Evolutionary conservation across 2,888 invertebrate species (phyloP), one percentile per base, ranked within the genome.

Genomic region (Sarcophaga subvicina): DNA sequence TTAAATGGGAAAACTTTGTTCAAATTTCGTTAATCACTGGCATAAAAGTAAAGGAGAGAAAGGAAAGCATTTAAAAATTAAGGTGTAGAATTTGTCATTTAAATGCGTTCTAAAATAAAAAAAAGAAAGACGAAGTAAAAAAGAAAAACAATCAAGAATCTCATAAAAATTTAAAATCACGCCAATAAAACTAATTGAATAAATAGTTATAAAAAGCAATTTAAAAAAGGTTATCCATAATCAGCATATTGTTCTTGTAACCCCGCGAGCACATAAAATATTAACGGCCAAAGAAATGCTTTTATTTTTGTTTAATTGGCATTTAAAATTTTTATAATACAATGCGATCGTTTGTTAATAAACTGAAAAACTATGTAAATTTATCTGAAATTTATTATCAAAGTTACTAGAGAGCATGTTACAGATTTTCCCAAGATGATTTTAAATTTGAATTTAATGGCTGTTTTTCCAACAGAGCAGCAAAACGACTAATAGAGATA

Each of bases 1-100:
- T 75, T 72, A 85, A 85, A 85, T 85, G 80, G 84, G 80, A 80
- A 80, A 85, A 71, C 71, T 85, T 85, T 85, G 80, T 80, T 63
- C 49, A 76, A 20, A 76, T 85, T 54, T 62, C 60, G 49, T 3
- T 17, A 22, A 47, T 71, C 70, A 76, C 12, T 54, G 0, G 14
- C 12, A 54, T 54, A 3, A 17, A 54, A 54, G 37, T 10, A 37
- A 37, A 37, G 8, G 8, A 49, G 4, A 4, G 17, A 63, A 75
- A 84, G 66, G 49, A 20, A 54, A 62, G 20, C 45, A 69, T 73
- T 83, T 80, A 59, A 72, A 37, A 75, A 75, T 63, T 37, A 84
- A 84, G 84, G 80, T 80, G 76, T 67, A 72, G 66, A 76, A 76
- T 70, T 27, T 70, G 64, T 64, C 81, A 69, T 81, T 66, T 78